These are phyloP conservation scores for Gallinago solitaria DNA, from an alignment of 2,797 vertebrate genomes.

Conservation along the genomic window DNA sequence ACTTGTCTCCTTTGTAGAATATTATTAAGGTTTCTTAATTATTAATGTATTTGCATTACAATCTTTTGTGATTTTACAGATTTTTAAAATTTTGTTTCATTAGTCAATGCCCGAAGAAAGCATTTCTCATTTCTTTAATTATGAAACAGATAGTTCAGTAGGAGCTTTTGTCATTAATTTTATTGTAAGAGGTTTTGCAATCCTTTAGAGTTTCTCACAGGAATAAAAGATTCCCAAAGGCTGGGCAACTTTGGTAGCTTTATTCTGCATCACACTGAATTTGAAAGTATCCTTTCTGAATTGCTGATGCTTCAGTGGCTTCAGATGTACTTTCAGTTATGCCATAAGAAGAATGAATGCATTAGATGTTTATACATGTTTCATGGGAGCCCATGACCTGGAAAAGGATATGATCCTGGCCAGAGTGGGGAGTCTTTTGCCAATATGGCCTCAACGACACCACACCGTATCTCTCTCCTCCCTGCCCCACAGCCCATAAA, in stretches of 20 bases:
- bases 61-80: not conserved
- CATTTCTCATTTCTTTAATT: constrained; percentile 11
- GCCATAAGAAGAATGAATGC: not conserved
- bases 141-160: not conserved
- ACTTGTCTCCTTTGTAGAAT: not conserved
- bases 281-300: not conserved
- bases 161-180: not conserved
- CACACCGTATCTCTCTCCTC: not conserved
- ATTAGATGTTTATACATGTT: not conserved
- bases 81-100: constrained; percentile 6
- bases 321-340: not conserved
- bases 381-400: not conserved
- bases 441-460: not conserved
- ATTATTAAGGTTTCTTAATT: constrained; percentile 5
- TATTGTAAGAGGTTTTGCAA: not conserved
- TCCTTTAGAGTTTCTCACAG: not conserved
- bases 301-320: not conserved
- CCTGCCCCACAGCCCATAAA: not conserved
- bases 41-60: not conserved
- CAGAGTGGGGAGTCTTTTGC: not conserved
- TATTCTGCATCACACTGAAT: not conserved
- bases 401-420: not conserved
- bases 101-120: not conserved
- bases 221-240: not conserved
- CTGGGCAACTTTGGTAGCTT: not conserved